Percentiles rank a stretch among this genome's conserved stretches.
Evolutionary conservation across 37 sponge, comb jelly and placozoan genomes (phyloP).

Genomic region (Chondrilla cf. caribensis): DNA sequence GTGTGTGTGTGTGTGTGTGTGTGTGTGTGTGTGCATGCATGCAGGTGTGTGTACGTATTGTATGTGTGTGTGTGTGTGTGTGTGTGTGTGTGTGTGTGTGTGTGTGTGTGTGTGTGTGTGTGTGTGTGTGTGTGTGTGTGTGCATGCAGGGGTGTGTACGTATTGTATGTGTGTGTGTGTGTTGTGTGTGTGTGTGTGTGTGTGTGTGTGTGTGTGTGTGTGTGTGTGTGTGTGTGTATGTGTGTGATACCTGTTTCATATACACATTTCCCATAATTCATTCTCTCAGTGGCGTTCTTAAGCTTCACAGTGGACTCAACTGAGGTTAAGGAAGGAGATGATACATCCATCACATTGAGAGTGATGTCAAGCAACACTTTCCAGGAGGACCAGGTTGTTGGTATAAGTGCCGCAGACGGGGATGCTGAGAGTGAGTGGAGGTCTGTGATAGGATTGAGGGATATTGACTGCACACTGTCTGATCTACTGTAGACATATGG

Average conservation of each 20-base stretch:
- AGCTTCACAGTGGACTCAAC: not conserved
- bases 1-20: not conserved
- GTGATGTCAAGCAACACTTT: not conserved
- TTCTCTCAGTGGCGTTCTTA: not conserved
- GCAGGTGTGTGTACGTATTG: constrained; percentile 14
- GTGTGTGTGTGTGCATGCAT: constrained; percentile 24
- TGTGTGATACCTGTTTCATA: not conserved
- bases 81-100: constrained; percentile 52
- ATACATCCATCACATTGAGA: not conserved
- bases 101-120: constrained; percentile 48
- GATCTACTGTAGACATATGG: too few species aligned
- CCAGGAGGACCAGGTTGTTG: not conserved
- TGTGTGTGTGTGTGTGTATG: not conserved
- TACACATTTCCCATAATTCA: not conserved
- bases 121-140: constrained; percentile 45
- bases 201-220: too few species aligned
- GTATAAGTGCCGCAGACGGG: not conserved
- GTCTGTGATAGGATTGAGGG: not conserved
- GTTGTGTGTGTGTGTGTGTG: too few species aligned
- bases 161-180: not conserved
- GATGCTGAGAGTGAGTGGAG: constrained; percentile 15
- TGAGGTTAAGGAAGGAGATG: not conserved
- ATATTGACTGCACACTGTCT: too few species aligned
- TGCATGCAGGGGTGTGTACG: not conserved
- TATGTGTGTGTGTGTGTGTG: constrained; percentile 45